Conservation (phyloP, 2,888 invertebrate species). For the Lathronympha strigana region DNA sequence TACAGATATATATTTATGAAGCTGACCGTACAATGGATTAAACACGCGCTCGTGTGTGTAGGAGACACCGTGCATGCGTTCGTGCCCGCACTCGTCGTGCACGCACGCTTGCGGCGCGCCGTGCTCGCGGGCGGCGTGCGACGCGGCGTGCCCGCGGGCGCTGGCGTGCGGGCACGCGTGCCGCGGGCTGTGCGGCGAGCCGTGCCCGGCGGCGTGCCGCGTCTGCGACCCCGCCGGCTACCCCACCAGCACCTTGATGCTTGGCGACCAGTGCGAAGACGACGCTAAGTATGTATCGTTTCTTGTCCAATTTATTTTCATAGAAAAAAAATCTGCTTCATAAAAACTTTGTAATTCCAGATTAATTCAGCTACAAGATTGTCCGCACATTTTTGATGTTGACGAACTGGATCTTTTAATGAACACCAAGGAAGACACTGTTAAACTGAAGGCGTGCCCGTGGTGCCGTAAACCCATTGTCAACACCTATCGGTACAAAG, state of each 20-base stretch:
- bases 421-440: conserved; percentile 58
- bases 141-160: conserved; percentile 61
- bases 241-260: conserved; percentile 68
- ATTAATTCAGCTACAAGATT: conserved; percentile 81
- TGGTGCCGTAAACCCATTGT: conserved; percentile 84
- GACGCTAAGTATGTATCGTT: conserved; percentile 70
- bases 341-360: conserved; percentile 58
- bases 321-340: too few relatives aligned
- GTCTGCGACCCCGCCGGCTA: conserved; percentile 81
- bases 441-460: conserved; percentile 80
- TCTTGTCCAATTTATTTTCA: too few relatives aligned
- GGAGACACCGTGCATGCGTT: conserved; percentile 67
- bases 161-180: conserved; percentile 85
- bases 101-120: conserved; percentile 69
- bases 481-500: conserved; percentile 83
- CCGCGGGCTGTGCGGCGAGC: conserved; percentile 89
- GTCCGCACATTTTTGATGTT: conserved; percentile 77
- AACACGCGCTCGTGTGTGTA: conserved; percentile 44
- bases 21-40: neutral
- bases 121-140: conserved; percentile 76
- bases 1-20: too few relatives aligned
- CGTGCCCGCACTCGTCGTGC: conserved; percentile 80
- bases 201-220: conserved; percentile 85
- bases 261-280: conserved; percentile 70
- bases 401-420: conserved; percentile 74